phyloP scores from a whole-genome alignment of 2,797 vertebrate genomes.

The Dryobates pubescens region DNA sequence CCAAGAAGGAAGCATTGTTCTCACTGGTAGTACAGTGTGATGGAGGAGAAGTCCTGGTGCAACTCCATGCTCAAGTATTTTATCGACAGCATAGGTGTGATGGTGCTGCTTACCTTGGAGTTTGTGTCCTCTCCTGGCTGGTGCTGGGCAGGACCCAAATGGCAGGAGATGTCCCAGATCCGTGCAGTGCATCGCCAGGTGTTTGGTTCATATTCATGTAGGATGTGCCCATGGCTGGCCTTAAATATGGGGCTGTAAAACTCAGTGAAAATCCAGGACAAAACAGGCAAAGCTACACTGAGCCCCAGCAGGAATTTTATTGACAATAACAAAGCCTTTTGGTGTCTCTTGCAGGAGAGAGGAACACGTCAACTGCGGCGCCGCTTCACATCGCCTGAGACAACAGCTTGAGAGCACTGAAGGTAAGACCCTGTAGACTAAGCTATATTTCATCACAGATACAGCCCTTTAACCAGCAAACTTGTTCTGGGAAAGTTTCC shows the following conservation, averaged over 20 bases:
- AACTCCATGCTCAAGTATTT: fast-evolving
- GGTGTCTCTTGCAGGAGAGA: neutral
- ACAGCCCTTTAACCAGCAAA: slow-evolving; percentile 51
- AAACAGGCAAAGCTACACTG: neutral
- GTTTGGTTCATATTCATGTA: fast-evolving
- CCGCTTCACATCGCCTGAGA: neutral
- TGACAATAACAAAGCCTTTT: neutral
- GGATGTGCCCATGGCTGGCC: fast-evolving
- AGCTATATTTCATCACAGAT: slow-evolving; percentile 55
- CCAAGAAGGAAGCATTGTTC: neutral
- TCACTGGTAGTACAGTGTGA: fast-evolving
- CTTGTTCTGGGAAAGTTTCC: slow-evolving; percentile 70
- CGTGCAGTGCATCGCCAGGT: fast-evolving
- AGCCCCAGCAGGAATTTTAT: slow-evolving; percentile 4
- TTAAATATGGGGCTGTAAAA: neutral
- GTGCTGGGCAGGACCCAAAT: neutral
- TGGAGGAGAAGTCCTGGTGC: neutral
- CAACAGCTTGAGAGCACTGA: slow-evolving; percentile 30
- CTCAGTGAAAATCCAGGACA: neutral
- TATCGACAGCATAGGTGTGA: fast-evolving
- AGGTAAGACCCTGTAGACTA: slow-evolving; percentile 50
- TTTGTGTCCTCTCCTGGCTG: neutral
- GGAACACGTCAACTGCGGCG: neutral
- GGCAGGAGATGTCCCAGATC: neutral
- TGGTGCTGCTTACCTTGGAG: neutral